Base-by-base conservation (phyloP, 2,888 invertebrate species). In the Ophonus ardosiacus region DNA sequence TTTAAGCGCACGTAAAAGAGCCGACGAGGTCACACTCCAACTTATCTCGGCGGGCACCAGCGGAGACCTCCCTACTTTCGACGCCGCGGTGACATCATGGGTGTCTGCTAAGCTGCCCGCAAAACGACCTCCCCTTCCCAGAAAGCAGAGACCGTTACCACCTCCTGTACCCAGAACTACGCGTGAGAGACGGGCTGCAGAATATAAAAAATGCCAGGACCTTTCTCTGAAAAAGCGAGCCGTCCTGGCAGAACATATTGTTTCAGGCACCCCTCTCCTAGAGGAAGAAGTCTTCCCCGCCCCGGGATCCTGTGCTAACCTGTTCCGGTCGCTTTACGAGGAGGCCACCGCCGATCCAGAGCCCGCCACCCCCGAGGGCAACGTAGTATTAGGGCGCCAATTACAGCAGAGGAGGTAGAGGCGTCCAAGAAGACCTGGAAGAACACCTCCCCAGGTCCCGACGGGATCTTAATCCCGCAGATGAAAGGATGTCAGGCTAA, bases 371-470 rank as follows among this genome's bases (percentile, higher is more conserved):
- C n/a, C 13, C n/a, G 5, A 7, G 2, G n/a, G 38, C 24, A 68
- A 3, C 6, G 3, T 4, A 6, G 6, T 6, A 8, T 24, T 0
- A 24, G 21, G 43, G 0, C 7, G 13, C 68, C 68, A 51, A n/a
- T 81, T 0, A 21, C 43, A n/a, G 51, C 8, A 7, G 81, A 43
- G 2, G 81, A 81, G 5, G 4, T 81, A 4, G 21, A 18, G 51
- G 3, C 1, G 1, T 13, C 63, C 51, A 81, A 5, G 2, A 21
- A n/a, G 10, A 17, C 51, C 56, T 81, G 68, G 68, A 65, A 43
- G 13, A 40, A 51, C 18, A 81, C 81, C 0, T 71, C 80, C 7
- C 71, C 83, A 15, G 86, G 85, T 6, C 83, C 86, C 0, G 86
- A 85, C 63, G 80, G 84, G 0, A 79, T 86, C 4, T 68, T 85